A percentile compares a stretch with the other conserved stretches of the same genome.
These are phyloP conservation scores for Halictus ligatus DNA, from an alignment of 2,888 invertebrate genomes.

Conservation along the genomic window DNA sequence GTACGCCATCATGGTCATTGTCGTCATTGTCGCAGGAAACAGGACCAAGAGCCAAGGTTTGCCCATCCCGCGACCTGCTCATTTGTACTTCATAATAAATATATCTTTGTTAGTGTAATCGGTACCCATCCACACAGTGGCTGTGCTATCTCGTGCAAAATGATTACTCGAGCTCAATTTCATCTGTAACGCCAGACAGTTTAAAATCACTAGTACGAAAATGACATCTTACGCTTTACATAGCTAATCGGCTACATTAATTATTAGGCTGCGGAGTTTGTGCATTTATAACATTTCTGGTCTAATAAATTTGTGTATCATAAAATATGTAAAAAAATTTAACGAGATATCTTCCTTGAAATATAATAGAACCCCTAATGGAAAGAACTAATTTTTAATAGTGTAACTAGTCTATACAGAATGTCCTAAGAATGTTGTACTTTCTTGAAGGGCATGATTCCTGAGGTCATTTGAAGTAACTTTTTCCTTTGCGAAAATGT, in stretches of 20 bases:
- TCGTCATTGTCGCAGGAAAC: conserved; percentile 75
- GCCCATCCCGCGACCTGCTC: conserved; percentile 77
- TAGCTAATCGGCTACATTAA: not conserved
- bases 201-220: not conserved
- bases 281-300: too few species aligned
- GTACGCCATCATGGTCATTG: conserved; percentile 75
- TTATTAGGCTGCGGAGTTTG: not conserved
- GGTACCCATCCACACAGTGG: not conserved
- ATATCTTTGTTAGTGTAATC: conserved; percentile 7
- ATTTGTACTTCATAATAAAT: conserved; percentile 70
- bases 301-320: too few species aligned
- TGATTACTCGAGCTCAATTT: not conserved
- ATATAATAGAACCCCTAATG: too few species aligned
- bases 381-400: too few species aligned
- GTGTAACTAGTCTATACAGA: too few species aligned
- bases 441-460: too few species aligned
- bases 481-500: too few species aligned
- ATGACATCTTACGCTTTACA: not conserved
- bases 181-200: not conserved
- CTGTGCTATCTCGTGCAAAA: not conserved
- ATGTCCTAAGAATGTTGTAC: too few species aligned
- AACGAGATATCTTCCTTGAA: too few species aligned
- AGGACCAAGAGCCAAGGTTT: conserved; percentile 76
- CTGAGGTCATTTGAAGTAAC: too few species aligned
- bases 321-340: too few species aligned